Evolutionary conservation across 2,797 vertebrate genomes (phyloP).

Genomic region (Coendou prehensilis): DNA sequence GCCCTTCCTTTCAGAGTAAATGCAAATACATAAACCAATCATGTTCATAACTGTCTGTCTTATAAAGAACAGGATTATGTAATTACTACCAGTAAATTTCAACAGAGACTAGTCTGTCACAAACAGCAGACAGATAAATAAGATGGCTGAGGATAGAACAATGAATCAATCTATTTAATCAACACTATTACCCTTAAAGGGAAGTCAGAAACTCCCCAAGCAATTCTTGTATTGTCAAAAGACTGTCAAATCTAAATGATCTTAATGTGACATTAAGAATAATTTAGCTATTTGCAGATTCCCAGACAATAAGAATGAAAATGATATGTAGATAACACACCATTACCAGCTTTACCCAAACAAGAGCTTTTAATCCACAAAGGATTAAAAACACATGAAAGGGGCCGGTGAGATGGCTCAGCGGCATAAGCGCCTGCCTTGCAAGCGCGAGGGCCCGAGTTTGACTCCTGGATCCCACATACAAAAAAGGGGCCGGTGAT

Average conservation of each 20-base stretch:
- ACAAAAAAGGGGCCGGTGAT: too few species aligned
- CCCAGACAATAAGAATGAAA: constrained; percentile 80
- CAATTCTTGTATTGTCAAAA: constrained; percentile 78
- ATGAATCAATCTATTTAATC: constrained; percentile 69
- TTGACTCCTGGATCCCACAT: too few species aligned
- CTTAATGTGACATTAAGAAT: constrained; percentile 55
- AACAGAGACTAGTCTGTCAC: constrained; percentile 66
- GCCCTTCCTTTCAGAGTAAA: constrained; percentile 69
- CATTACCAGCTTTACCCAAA: constrained; percentile 83
- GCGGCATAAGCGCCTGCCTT: too few species aligned
- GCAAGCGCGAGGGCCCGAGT: too few species aligned
- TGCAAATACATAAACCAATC: constrained; percentile 69
- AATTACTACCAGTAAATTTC: constrained; percentile 74
- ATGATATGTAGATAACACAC: constrained; percentile 81
- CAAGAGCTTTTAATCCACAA: constrained; percentile 76
- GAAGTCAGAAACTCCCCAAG: constrained; percentile 73
- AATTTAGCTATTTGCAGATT: constrained; percentile 79
- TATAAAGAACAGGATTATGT: constrained; percentile 56
- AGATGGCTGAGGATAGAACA: constrained; percentile 31
- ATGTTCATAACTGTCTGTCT: constrained; percentile 70
- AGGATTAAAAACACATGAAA: constrained; percentile 73
- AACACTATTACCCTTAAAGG: constrained; percentile 62
- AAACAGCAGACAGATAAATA: constrained; percentile 59
- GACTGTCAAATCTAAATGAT: constrained; percentile 65
- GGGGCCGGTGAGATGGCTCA: too few species aligned